phyloP scores from a whole-genome alignment of 2,113 vertebrate species.

The Trochalopteron elliotii region DNA sequence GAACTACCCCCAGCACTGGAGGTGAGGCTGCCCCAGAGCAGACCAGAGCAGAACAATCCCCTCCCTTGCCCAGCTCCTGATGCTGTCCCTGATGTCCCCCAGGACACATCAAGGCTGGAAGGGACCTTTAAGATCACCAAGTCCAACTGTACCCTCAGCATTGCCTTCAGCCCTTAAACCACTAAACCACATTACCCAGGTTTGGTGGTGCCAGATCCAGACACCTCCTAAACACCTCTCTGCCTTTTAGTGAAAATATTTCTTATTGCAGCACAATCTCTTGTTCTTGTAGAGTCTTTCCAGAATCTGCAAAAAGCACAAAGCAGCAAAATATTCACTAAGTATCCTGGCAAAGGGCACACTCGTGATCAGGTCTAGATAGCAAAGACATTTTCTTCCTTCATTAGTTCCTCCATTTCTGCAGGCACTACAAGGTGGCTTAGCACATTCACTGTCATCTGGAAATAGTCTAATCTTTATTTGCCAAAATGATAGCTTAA shows the following conservation, averaged over 20 bases:
- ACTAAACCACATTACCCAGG: neutral
- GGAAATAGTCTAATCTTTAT: neutral
- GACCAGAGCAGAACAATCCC: neutral
- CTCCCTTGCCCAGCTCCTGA: accelerated
- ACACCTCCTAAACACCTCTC: neutral
- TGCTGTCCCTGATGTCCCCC: neutral
- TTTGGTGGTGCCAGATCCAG: neutral
- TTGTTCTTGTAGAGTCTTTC: neutral
- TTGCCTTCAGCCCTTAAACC: neutral
- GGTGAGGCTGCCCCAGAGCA: accelerated
- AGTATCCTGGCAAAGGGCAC: neutral
- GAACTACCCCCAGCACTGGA: accelerated
- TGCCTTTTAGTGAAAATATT: neutral
- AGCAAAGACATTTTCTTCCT: neutral
- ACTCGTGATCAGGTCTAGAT: neutral
- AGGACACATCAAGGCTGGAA: neutral
- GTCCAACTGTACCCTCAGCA: neutral
- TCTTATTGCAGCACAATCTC: neutral
- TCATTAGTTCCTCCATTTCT: slow-evolving; percentile 24
- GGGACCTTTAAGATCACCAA: neutral
- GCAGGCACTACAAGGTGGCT: neutral
- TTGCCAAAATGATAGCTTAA: neutral
- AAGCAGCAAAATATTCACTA: neutral
- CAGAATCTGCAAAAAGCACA: neutral
- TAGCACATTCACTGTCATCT: neutral